Percentiles rank a stretch among this genome's conserved stretches.
These are phyloP conservation scores for Rapana venosa DNA, from an alignment of 2,888 invertebrate genomes.

Conservation along the genomic window DNA sequence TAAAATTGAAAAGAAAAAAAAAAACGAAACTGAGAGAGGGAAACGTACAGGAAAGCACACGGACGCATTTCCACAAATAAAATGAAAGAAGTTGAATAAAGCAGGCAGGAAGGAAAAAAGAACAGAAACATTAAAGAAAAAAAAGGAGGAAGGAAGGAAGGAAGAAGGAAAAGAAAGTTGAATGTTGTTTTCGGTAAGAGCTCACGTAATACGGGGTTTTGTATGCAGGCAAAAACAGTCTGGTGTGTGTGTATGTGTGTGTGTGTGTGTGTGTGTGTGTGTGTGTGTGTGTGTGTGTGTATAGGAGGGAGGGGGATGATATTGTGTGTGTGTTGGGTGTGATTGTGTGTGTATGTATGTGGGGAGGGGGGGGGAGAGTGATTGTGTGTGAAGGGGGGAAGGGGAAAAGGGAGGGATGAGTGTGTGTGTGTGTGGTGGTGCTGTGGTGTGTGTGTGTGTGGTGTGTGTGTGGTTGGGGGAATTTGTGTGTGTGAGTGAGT, in stretches of 20 bases:
- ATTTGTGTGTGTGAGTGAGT: too few species aligned
- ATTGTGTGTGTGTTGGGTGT: background rate
- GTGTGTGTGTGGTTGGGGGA: too few species aligned
- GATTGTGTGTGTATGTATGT: background rate
- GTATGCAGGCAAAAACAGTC: background rate
- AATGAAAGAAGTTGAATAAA: too few species aligned
- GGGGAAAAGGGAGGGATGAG: too few species aligned
- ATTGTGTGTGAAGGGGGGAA: background rate
- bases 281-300: background rate
- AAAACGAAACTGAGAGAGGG: too few species aligned
- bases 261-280: background rate
- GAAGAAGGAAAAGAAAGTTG: background rate
- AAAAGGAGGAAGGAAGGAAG: background rate
- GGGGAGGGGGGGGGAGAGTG: background rate
- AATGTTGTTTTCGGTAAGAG: background rate
- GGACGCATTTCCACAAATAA: too few species aligned
- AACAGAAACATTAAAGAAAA: background rate
- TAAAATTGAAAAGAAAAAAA: too few species aligned
- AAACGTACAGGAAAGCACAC: too few species aligned
- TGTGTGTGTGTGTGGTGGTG: too few species aligned
- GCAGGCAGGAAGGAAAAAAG: too few species aligned
- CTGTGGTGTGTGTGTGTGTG: too few species aligned
- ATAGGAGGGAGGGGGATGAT: background rate
- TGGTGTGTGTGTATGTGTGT: slow-evolving; percentile 10
- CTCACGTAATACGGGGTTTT: background rate